Evolutionary conservation across 2,113 vertebrate species (phyloP).

Genomic region (Cacatua alba): DNA sequence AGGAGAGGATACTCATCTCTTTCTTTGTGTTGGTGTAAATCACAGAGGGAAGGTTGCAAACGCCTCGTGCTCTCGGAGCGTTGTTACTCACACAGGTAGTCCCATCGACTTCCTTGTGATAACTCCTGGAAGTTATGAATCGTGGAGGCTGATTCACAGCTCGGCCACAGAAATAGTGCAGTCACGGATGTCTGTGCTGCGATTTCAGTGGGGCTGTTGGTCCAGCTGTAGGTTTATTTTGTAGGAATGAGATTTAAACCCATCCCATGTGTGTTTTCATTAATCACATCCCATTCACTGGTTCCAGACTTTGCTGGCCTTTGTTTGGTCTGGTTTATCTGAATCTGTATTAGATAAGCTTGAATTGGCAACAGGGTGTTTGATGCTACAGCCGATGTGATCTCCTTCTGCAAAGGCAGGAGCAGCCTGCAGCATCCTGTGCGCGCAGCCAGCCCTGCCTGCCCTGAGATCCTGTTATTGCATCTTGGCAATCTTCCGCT

Average conservation of each 20-base stretch:
- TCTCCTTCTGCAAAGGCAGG: neutral
- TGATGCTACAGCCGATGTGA: neutral
- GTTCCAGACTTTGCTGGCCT: conserved; percentile 66
- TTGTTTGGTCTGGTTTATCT: conserved; percentile 57
- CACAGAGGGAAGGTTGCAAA: rapidly evolving
- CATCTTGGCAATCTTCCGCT: conserved; percentile 65
- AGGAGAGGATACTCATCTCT: rapidly evolving
- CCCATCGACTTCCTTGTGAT: rapidly evolving
- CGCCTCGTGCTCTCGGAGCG: rapidly evolving
- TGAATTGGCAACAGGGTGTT: neutral
- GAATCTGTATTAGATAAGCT: conserved; percentile 61
- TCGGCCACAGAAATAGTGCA: rapidly evolving
- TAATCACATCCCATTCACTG: conserved; percentile 60
- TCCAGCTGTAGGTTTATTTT: rapidly evolving
- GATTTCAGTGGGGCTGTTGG: neutral
- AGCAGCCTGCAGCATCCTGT: neutral
- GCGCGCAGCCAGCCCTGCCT: neutral
- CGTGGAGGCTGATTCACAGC: rapidly evolving
- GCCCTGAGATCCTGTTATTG: conserved; percentile 56
- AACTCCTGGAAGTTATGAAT: rapidly evolving
- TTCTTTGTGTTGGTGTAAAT: neutral
- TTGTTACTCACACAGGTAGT: rapidly evolving
- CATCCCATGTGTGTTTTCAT: neutral
- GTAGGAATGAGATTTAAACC: rapidly evolving
- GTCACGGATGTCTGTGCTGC: rapidly evolving